Percentiles rank a stretch among this genome's conserved stretches.
Conservation (phyloP, 2,113 vertebrate species). For the Meriones unguiculatus region DNA sequence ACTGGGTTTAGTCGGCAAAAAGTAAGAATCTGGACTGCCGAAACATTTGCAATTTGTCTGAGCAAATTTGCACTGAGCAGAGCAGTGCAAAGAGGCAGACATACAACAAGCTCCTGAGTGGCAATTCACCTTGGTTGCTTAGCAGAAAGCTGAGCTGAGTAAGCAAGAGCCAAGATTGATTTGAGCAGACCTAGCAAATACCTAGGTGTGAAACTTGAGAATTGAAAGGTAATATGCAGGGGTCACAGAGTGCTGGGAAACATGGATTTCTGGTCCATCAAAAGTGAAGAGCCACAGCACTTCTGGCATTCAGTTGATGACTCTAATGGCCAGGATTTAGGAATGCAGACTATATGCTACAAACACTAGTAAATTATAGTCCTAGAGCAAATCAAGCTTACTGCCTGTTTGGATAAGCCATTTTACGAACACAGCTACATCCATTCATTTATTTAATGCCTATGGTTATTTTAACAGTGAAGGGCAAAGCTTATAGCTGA, state of each 20-base stretch:
- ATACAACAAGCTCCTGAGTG: neutral
- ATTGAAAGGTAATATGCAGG: neutral
- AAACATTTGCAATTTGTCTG: neutral
- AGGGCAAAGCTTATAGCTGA: neutral
- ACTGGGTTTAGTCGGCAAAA: neutral
- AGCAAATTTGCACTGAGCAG: too few species aligned
- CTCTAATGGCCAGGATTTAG: neutral
- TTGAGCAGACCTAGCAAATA: neutral
- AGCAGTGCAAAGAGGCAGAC: neutral
- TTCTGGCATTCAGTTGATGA: neutral
- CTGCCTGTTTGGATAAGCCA: neutral
- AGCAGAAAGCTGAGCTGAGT: neutral
- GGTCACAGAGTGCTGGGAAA: neutral
- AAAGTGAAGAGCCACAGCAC: neutral
- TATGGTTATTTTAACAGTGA: neutral
- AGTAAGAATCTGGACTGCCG: neutral
- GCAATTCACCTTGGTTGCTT: neutral
- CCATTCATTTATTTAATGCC: neutral
- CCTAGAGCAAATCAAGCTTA: neutral
- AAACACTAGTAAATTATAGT: neutral
- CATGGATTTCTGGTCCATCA: neutral
- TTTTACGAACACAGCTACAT: neutral
- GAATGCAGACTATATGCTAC: neutral
- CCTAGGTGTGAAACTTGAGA: neutral
- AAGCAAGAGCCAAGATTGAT: neutral